Percentiles rank a stretch among this genome's conserved stretches.
phyloP scores from a whole-genome alignment of 2,888 invertebrate genomes.

The Dryomyza anilis region DNA sequence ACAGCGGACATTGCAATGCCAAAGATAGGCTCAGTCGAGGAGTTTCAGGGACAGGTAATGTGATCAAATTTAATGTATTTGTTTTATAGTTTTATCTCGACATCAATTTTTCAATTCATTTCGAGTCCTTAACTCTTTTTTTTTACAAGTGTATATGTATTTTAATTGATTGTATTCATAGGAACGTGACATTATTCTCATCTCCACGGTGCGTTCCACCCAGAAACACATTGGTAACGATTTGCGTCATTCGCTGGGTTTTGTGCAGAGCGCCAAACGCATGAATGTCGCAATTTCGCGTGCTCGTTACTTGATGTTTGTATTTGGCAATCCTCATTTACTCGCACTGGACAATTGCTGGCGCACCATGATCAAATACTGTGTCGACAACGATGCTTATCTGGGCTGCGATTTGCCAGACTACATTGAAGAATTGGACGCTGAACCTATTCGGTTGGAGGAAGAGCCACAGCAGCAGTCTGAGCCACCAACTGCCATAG shows the following conservation, averaged over 20 bases:
- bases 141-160: background rate
- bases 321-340: conserved; percentile 84
- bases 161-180: too few species aligned
- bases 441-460: too few species aligned
- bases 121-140: too few species aligned
- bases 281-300: conserved; percentile 90
- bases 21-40: conserved; percentile 82
- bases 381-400: conserved; percentile 69
- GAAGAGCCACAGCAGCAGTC: background rate
- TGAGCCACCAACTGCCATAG: too few species aligned
- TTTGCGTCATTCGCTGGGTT: conserved; percentile 69
- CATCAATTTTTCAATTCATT: background rate
- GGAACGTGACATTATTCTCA: conserved; percentile 68
- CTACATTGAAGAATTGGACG: conserved; percentile 25
- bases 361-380: conserved; percentile 69
- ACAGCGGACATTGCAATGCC: conserved; percentile 63
- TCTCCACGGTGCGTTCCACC: conserved; percentile 72
- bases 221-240: conserved; percentile 60
- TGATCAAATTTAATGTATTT: background rate
- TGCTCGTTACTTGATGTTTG: conserved; percentile 73
- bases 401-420: conserved; percentile 71
- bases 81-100: background rate
- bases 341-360: conserved; percentile 71
- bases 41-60: conserved; percentile 79
- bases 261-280: conserved; percentile 75